Evolutionary conservation across 1,140 invertebrate species (phyloP).

Genomic region (Cylas formicarius): DNA sequence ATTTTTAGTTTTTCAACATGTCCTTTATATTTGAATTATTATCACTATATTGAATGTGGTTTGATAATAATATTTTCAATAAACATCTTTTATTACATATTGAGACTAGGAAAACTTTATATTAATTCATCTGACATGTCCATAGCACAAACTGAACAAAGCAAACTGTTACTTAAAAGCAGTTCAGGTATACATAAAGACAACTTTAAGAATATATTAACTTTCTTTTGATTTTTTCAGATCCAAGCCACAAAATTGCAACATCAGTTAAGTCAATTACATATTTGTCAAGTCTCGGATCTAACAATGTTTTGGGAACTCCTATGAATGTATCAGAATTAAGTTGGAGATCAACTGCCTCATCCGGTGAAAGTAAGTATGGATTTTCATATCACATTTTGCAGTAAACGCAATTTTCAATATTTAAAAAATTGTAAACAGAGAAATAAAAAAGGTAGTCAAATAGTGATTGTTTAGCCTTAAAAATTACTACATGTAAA

Average conservation of each 20-base stretch:
- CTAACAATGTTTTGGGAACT: slow-evolving; percentile 1
- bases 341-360: slow-evolving; percentile 6
- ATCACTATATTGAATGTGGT: slow-evolving; percentile 39
- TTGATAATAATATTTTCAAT: slow-evolving; percentile 33
- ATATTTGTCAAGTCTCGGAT: not conserved
- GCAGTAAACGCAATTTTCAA: slow-evolving; percentile 20
- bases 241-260: slow-evolving; percentile 29
- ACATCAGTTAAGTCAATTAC: slow-evolving; percentile 16
- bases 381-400: slow-evolving; percentile 17
- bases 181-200: slow-evolving; percentile 30
- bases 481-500: too few relatives aligned
- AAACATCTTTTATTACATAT: slow-evolving; percentile 42
- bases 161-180: slow-evolving; percentile 39
- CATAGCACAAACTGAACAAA: slow-evolving; percentile 40
- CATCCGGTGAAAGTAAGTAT: slow-evolving; percentile 22
- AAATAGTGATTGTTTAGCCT: too few relatives aligned
- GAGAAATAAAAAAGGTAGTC: too few relatives aligned
- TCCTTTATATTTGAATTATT: slow-evolving; percentile 26
- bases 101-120: slow-evolving; percentile 38
- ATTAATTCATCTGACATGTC: slow-evolving; percentile 31
- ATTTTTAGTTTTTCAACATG: slow-evolving; percentile 32
- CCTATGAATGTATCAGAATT: slow-evolving; percentile 10
- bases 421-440: slow-evolving; percentile 28
- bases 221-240: slow-evolving; percentile 11
- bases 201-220: not conserved